Base-by-base conservation (phyloP, 1,140 invertebrate genomes). In the Drosophila kohkoa region DNA sequence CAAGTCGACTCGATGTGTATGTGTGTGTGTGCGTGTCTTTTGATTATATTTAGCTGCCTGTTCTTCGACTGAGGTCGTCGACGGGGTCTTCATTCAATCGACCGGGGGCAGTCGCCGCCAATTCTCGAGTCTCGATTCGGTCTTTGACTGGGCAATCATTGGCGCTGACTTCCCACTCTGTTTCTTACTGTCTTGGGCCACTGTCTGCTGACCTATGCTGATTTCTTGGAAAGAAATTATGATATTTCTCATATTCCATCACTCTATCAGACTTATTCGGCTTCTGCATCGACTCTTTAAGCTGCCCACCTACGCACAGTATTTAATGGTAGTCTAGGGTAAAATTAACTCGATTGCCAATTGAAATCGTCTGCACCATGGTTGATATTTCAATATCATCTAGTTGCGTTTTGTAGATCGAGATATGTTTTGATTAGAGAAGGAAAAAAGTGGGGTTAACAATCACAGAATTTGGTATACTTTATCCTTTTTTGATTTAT, bases 181-280 rank as follows among this genome's bases (percentile, higher is more conserved):
- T 30, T 20, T 38, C 11, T 15, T 48, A 74, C 57, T 54, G 15
- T 30, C 32, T 38, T 77, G 75, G 57, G 45, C 65, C 51, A 48
- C 52, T 59, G 77, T 66, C 73, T 66, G 58, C 66, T 87, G 85
- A 89, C 85, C 85, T 89, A 85, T 79, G 81, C 75, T 86, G 78
- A 90, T 89, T 88, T 88, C 85, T 85, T 52, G 78, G 85, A 88
- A 88, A 78, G 51, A 70, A 80, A 80, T 88, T 81, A 80, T 89
- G 77, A 89, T 87, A 78, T 88, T 82, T 73, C 63, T 45, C 7
- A 15, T 46, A 43, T 4, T 28, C 7, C 43, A 4, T 25, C 5
- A 38, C 30, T 30, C 20, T 32, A 35, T 32, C 10, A 10, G 28
- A 51, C 35, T 11, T 16, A 10, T 55, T 41, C 74, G 58, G 57